These are phyloP conservation scores for Cotesia typhae DNA, from an alignment of 1,140 invertebrate species.

Conservation along the genomic window DNA sequence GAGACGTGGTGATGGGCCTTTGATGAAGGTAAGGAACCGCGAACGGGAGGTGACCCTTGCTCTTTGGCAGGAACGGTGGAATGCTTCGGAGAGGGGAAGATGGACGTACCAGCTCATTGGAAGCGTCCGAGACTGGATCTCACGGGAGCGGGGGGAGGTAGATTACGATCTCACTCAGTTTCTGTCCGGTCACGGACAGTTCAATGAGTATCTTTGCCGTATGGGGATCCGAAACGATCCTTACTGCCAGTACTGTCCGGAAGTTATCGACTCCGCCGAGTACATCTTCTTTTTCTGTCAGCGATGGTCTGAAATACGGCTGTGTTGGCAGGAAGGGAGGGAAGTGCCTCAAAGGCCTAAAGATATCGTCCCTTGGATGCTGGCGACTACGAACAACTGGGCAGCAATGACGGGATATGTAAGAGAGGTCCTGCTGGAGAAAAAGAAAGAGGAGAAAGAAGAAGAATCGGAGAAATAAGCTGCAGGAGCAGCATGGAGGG, in stretches of 20 bases:
- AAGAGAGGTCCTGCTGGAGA: background rate
- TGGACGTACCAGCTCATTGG: background rate
- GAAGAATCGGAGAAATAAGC: background rate
- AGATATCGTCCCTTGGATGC: background rate
- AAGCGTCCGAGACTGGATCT: background rate
- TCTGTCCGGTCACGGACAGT: background rate
- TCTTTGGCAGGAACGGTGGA: background rate
- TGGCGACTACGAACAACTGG: background rate
- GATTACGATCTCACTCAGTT: background rate
- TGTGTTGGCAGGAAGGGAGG: background rate
- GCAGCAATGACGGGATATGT: background rate
- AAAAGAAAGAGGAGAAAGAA: background rate
- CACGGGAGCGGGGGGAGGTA: background rate
- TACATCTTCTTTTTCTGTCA: too few relatives aligned
- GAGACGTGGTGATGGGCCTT: slow-evolving; percentile 25
- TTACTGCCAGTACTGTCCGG: background rate
- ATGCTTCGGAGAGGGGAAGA: background rate
- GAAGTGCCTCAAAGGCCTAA: background rate
- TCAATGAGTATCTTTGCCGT: background rate
- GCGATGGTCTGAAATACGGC: background rate
- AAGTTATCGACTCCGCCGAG: too few relatives aligned
- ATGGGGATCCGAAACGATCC: slow-evolving; percentile 5
- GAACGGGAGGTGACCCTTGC: too few relatives aligned
- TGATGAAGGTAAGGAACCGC: background rate
- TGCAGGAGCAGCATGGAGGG: background rate